Evolutionary conservation across 2,888 invertebrate species (phyloP), one percentile per base, ranked within the genome.

Genomic region (Melanargia galathea): DNA sequence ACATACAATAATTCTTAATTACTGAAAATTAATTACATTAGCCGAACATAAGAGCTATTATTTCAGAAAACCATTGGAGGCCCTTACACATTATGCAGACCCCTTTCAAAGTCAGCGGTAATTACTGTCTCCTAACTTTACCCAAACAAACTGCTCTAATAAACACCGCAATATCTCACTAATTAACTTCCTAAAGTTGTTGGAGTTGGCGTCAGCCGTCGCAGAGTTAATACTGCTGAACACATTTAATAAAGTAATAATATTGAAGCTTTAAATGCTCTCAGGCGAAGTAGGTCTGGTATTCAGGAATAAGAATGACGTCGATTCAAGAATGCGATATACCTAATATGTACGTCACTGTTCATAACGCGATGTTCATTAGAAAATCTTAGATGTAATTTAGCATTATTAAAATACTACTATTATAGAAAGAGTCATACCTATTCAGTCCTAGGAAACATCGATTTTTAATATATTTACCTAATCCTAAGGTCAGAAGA

Each of bases 111-210:
- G 68, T 70, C 60, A 51, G 54, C 67, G 46, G 62, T 72, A 71
- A 73, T 70, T 70, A 70, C 66, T 69, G 68, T 65, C 71, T 67
- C 72, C 73, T 73, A 73, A 75, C 77, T 77, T 81, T 73, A 70
- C 73, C 71, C 71, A 70, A 79, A 78, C 77, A 79, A 79, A 80
- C 76, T 63, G 56, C 63, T 52, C 59, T 75, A 78, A 79, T 83
- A 81, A 83, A 83, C 82, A 80, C 75, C 72, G 74, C 79, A 78
- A 81, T 82, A 81, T 78, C 76, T 77, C 75, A 76, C 77, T 81
- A 82, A 83, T 73, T 71, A 72, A 72, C 65, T 72, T 64, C 66
- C 56, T 33, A 60, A n/a, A 60, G 26, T 65, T 30, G 62, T 43
- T 49, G 24, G 43, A 59, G 40, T 55, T 59, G 11, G 22, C 57